Evolutionary conservation across 1,140 invertebrate genomes (phyloP).

Genomic region (Caerostris extrusa): DNA sequence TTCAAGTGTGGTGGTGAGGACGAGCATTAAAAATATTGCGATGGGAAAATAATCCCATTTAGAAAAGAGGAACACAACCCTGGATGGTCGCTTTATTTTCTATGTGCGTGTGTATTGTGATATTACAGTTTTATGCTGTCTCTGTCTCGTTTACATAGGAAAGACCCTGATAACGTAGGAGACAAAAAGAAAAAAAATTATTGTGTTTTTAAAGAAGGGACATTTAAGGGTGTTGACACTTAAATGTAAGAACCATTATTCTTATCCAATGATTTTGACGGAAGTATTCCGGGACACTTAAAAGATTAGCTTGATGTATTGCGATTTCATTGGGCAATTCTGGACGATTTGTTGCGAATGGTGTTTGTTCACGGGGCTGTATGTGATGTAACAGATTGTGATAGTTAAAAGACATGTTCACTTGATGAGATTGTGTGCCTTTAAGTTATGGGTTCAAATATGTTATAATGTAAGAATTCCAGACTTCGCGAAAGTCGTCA

Average conservation of each 20-base stretch:
- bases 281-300: neutral
- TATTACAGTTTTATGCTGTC: neutral
- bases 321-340: neutral
- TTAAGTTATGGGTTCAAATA: too few species aligned
- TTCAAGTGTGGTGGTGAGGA: constrained; percentile 31
- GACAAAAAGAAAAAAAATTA: neutral
- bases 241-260: neutral
- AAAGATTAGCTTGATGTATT: constrained; percentile 3
- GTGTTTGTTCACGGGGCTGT: neutral
- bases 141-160: neutral
- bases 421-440: too few species aligned
- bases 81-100: neutral
- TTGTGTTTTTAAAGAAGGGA: neutral
- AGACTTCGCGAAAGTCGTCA: too few species aligned
- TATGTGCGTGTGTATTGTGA: neutral
- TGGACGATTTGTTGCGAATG: neutral
- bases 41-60: constrained; percentile 66
- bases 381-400: neutral
- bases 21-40: constrained; percentile 67
- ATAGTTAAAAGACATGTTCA: neutral
- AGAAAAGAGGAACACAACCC: neutral
- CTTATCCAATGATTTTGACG: constrained; percentile 7
- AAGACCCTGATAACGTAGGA: neutral
- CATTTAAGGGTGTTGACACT: neutral
- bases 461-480: too few species aligned